Base-by-base conservation (phyloP, 2,888 invertebrate genomes). In the Gisinianus flammeolus region DNA sequence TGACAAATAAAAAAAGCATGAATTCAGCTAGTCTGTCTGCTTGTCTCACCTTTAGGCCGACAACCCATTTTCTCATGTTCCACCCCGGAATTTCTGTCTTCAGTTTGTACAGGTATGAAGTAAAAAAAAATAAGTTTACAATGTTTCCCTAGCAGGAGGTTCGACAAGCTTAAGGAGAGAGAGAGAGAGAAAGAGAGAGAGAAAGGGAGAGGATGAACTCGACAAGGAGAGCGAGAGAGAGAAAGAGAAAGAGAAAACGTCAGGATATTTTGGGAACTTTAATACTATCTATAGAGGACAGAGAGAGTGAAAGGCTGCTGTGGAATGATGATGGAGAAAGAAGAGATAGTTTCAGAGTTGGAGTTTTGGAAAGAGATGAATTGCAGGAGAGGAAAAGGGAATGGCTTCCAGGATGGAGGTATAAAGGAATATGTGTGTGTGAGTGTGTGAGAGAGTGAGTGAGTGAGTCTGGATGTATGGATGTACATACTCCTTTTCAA, bases 141-240 rank as follows among this genome's bases (percentile, higher is more conserved):
- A n/a, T n/a, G n/a, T n/a, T n/a, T n/a, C n/a, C n/a, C n/a, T n/a
- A n/a, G n/a, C n/a, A n/a, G n/a, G n/a, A n/a, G n/a, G n/a, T n/a
- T n/a, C n/a, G n/a, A n/a, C n/a, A n/a, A 12, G 16, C 16, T 56
- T 58, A 35, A 71, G 35, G 62, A 76, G 68, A 30, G 26, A n/a
- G 54, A 71, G 76, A 64, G 52, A 58, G 71, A 76, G 74, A 58
- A 22, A n/a, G 73, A 66, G 35, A 28, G 68, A 71, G 54, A 28
- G 24, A 73, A 70, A 58, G 54, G 52, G 72, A 67, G 76, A 66
- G 44, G 44, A 44, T 44, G 44, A 44, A 44, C 44, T 44, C 44
- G 44, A 44, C 44, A 44, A 44, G 44, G 64, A 16, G 68, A 56
- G 71, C 16, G 35, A 24, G 67, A 67, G 67, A 58, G 74, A 6